Percentiles rank a stretch among this genome's conserved stretches.
phyloP scores from a whole-genome alignment of 2,888 invertebrate genomes.

The Crepidodera aurea region DNA sequence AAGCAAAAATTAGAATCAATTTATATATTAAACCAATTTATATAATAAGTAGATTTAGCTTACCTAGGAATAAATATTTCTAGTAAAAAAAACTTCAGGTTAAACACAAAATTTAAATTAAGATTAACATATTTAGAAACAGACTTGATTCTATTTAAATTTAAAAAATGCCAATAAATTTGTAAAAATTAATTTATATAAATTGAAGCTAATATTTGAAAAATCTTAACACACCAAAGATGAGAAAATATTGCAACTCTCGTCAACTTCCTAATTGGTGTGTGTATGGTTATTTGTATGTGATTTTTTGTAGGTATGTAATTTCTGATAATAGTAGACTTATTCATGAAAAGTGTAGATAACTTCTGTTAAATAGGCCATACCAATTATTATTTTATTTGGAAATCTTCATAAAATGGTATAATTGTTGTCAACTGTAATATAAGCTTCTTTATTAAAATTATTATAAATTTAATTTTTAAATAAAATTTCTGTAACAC shows the following conservation, averaged over 20 bases:
- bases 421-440: conserved; percentile 50
- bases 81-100: too few species aligned
- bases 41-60: too few species aligned
- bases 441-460: conserved; percentile 54
- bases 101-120: too few species aligned
- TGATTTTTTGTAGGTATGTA: conserved; percentile 40
- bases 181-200: conserved; percentile 1
- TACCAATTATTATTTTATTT: conserved; percentile 44
- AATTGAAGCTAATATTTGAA: conserved; percentile 14
- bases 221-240: conserved; percentile 24
- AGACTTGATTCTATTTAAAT: neutral
- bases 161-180: neutral
- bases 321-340: conserved; percentile 36
- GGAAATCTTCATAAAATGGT: conserved; percentile 41
- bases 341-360: conserved; percentile 37
- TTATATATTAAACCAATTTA: too few species aligned
- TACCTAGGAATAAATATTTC: too few species aligned
- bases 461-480: conserved; percentile 55
- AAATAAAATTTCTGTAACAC: conserved; percentile 52
- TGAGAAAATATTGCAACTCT: neutral
- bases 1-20: conserved; percentile 18
- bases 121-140: too few species aligned
- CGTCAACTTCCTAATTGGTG: conserved; percentile 15
- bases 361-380: conserved; percentile 38
- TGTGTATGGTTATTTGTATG: conserved; percentile 37